Base-by-base conservation (phyloP, 2,797 vertebrate species). In the Loris lydekkerianus region DNA sequence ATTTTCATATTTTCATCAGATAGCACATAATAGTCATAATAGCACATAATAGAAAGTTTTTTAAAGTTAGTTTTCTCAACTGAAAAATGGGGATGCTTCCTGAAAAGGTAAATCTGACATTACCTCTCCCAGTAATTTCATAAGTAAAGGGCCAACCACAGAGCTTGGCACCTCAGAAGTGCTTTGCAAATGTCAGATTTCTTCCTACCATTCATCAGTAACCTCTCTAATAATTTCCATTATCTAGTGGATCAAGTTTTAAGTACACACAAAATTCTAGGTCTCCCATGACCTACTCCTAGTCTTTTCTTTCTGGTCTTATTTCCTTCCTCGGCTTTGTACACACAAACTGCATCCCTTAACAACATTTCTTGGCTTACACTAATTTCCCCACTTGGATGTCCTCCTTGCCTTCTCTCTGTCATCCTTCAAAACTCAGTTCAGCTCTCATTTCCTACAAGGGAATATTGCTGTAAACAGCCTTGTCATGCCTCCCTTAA, bases 81-180 rank as follows among this genome's bases (percentile, higher is more conserved):
- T 89, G 84, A 96, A 95, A 94, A 95, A 81, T 77, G 10, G 27
- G 27, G 25, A 81, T 81, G 80, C n/a, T 94, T 97, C 70, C 60
- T 72, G 7, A 37, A 75, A 23, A 87, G 4, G 29, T 80, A 20
- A 65, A 76, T 67, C 80, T 76, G 56, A 92, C 60, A 82, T 56
- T 85, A 56, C 18, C 67, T 70, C 31, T n/a, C 63, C 63, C 17
- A 8, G 31, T n/a, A 93, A 92, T 87, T 73, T 27, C 90, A 8
- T 82, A 76, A 88, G 17, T 83, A 76, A 82, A 97, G 60, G 11
- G 93, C 49, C 21, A 76, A 60, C 27, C 43, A 56, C 9, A 37
- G 18, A 86, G 18, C 40, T 43, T 87, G 81, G 11, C 53, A 70
- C 37, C 31, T 80, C 27, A 11, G 2, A 8, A 23, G 65, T 61